Conservation (phyloP, 1,140 invertebrate species). For the Gonatopus flavifemur region DNA sequence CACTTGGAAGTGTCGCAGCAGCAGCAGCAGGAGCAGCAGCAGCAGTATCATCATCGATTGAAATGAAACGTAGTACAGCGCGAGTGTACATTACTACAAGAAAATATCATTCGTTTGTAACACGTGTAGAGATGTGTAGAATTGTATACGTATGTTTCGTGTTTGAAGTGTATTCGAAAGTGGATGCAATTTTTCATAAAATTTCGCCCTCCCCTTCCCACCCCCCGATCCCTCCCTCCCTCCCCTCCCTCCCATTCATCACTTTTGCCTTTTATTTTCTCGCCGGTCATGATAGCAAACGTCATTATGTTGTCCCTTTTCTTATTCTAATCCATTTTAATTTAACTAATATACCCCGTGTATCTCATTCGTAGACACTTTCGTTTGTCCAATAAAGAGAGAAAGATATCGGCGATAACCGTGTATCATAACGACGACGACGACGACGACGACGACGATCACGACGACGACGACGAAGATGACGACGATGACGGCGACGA, state of each 20-base stretch:
- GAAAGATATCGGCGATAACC: too few species aligned
- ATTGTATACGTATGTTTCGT: constrained; percentile 41
- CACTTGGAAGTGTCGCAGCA: too few species aligned
- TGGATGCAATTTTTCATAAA: constrained; percentile 40
- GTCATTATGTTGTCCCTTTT: constrained; percentile 30
- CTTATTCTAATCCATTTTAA: constrained; percentile 20
- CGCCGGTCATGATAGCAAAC: too few species aligned
- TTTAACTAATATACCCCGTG: too few species aligned
- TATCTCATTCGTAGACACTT: too few species aligned
- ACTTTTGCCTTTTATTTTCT: constrained; percentile 36
- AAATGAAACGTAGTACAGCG: constrained; percentile 36
- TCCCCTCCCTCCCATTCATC: constrained; percentile 42
- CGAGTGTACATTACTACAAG: constrained; percentile 42
- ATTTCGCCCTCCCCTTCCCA: constrained; percentile 37
- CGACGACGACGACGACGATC: constrained; percentile 35
- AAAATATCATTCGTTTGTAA: constrained; percentile 33
- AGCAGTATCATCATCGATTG: constrained; percentile 9
- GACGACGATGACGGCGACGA: constrained; percentile 54
- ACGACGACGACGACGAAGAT: constrained; percentile 53
- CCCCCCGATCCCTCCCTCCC: constrained; percentile 41
- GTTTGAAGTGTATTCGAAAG: constrained; percentile 33
- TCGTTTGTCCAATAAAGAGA: too few species aligned
- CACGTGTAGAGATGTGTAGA: constrained; percentile 12
- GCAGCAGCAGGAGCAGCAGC: too few species aligned
- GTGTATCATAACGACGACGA: too few species aligned